Evolutionary conservation across 2,113 vertebrate genomes (phyloP).

Genomic region (Ochotona princeps): DNA sequence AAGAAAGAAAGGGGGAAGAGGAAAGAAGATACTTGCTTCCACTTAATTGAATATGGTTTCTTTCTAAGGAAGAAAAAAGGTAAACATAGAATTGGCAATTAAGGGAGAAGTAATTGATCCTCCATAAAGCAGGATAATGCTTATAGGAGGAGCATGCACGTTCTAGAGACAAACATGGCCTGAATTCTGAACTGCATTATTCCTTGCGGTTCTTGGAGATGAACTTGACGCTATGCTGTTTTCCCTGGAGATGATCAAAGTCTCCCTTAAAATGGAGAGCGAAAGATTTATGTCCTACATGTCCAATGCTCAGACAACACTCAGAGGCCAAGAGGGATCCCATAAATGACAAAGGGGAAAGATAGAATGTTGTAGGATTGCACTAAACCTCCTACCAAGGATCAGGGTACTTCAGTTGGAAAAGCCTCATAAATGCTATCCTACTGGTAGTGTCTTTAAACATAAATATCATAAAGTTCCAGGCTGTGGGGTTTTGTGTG

Average conservation of each 20-base stretch:
- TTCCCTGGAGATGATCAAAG: background rate
- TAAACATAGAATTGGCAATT: background rate
- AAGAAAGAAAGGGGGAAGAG: background rate
- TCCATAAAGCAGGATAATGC: background rate
- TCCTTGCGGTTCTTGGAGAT: background rate
- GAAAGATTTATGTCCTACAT: conserved; percentile 49
- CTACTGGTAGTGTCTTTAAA: conserved; percentile 66
- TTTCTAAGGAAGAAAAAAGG: background rate
- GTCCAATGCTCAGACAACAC: conserved; percentile 5
- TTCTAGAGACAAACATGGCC: background rate
- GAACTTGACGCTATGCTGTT: background rate
- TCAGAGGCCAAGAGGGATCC: conserved; percentile 9
- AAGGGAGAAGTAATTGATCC: background rate
- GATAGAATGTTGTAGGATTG: background rate
- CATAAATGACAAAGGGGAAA: conserved; percentile 43
- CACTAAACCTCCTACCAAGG: background rate
- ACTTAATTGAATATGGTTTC: background rate
- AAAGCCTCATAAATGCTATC: conserved; percentile 50
- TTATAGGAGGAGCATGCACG: background rate
- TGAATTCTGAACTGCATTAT: background rate
- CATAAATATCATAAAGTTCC: conserved; percentile 72
- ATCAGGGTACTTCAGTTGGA: conserved; percentile 45
- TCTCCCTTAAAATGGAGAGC: conserved; percentile 36
- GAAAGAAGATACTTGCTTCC: background rate
- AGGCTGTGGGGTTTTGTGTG: conserved; percentile 47